Conservation (phyloP, 37 sponge, comb jelly and placozoan genomes). For the Hexactinellida sp. region DNA sequence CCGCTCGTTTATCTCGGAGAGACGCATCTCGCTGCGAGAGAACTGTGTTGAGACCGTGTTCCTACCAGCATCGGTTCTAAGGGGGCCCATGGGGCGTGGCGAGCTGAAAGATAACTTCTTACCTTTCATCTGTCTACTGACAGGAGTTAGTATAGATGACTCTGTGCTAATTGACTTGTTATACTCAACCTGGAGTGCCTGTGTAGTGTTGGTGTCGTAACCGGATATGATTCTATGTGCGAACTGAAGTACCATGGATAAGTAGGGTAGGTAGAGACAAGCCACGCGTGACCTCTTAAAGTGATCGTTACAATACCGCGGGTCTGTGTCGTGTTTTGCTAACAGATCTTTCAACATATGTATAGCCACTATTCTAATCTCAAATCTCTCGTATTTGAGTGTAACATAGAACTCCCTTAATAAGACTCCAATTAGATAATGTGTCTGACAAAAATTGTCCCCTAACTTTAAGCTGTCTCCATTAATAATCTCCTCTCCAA, state of each 20-base stretch:
- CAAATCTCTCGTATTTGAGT: conserved; percentile 32
- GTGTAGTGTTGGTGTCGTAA: background rate
- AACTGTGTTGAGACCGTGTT: background rate
- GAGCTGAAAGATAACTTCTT: conserved; percentile 15
- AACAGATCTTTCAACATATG: conserved; percentile 51
- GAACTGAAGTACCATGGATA: background rate
- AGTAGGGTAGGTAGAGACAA: background rate
- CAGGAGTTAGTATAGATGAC: background rate
- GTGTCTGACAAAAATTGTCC: conserved; percentile 63
- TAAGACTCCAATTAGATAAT: conserved; percentile 64
- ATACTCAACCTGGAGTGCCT: background rate
- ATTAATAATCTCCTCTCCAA: background rate
- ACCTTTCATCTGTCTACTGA: background rate
- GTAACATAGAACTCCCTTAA: conserved; percentile 48
- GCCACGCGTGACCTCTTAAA: background rate
- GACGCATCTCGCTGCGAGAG: background rate
- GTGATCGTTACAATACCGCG: conserved; percentile 35
- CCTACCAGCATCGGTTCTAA: background rate
- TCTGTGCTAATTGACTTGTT: conserved; percentile 9
- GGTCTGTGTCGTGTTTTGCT: conserved; percentile 71
- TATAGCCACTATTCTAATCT: conserved; percentile 35
- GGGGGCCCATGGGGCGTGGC: background rate
- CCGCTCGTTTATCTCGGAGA: background rate
- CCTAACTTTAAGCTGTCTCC: conserved; percentile 24
- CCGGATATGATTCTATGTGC: background rate